Evolutionary conservation across 2,888 invertebrate genomes (phyloP).

Genomic region (Eueremaeus valkanovi): DNA sequence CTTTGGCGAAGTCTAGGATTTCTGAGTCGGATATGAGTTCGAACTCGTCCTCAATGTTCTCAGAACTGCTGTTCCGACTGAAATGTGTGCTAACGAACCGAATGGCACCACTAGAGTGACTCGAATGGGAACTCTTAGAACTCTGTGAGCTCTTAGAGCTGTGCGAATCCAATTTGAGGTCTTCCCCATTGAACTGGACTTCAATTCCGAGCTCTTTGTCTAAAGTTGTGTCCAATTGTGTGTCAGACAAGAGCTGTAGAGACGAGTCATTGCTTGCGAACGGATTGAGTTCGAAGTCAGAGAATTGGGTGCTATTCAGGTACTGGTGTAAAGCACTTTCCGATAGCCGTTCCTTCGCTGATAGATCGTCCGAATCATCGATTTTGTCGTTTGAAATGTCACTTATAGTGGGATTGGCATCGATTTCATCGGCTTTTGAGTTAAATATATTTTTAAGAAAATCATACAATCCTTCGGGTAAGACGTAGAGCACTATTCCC

Average conservation of each 20-base stretch:
- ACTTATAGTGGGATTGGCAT: neutral
- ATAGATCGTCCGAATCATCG: neutral
- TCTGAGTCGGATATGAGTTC: slow-evolving; percentile 12
- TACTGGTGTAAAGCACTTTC: neutral
- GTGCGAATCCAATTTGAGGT: neutral
- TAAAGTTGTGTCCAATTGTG: neutral
- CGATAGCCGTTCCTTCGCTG: neutral
- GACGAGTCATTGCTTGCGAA: neutral
- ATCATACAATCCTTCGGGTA: slow-evolving; percentile 41
- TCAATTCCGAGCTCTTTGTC: slow-evolving; percentile 14
- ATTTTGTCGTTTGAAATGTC: neutral
- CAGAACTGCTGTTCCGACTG: slow-evolving; percentile 43
- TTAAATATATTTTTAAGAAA: neutral
- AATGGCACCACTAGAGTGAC: slow-evolving; percentile 39
- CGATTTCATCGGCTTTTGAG: too few relatives aligned
- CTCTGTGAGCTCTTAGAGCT: too few relatives aligned
- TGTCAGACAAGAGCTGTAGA: neutral
- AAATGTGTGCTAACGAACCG: slow-evolving; percentile 46
- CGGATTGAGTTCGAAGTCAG: neutral
- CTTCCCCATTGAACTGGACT: neutral
- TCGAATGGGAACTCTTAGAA: slow-evolving; percentile 1
- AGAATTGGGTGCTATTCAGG: neutral
- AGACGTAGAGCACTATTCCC: slow-evolving; percentile 50
- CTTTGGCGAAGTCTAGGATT: neutral
- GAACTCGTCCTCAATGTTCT: slow-evolving; percentile 51